phyloP scores from a whole-genome alignment of 1,140 invertebrate genomes.

The Drosophila fuyamai region DNA sequence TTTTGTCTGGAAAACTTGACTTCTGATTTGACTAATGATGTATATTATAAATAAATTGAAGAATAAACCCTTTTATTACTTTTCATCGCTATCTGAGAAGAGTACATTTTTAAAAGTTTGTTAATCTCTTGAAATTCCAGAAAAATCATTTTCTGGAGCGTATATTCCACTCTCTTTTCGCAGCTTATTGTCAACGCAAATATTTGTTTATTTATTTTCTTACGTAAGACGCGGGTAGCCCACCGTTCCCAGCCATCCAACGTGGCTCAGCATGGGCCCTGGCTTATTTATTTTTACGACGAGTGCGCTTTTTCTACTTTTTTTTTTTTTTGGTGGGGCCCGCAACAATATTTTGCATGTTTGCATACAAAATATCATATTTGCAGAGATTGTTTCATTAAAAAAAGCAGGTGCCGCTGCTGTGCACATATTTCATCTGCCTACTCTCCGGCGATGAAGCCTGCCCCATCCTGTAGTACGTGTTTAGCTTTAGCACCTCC shows the following conservation, averaged over 20 bases:
- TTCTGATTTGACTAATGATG: background rate
- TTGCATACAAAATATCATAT: constrained; percentile 83
- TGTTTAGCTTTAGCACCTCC: constrained; percentile 79
- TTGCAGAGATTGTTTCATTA: constrained; percentile 82
- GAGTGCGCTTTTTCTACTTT: constrained; percentile 50
- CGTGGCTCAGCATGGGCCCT: constrained; percentile 28
- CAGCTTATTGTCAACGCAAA: constrained; percentile 72
- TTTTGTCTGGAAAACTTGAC: background rate
- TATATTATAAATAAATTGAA: too few species aligned
- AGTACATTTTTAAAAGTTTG: constrained; percentile 2
- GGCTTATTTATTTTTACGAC: constrained; percentile 72
- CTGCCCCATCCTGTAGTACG: constrained; percentile 53
- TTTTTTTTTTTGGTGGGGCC: constrained; percentile 4
- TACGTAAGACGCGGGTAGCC: constrained; percentile 53
- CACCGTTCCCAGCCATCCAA: constrained; percentile 5
- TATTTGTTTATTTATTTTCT: constrained; percentile 80
- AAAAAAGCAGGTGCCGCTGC: constrained; percentile 63
- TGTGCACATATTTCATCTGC: constrained; percentile 55
- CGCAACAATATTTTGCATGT: constrained; percentile 76
- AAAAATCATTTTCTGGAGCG: constrained; percentile 2
- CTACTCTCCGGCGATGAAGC: constrained; percentile 8
- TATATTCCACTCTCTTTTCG: constrained; percentile 27
- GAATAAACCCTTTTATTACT: too few species aligned
- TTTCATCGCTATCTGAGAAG: background rate
- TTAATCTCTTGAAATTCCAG: constrained; percentile 3